Percentiles rank a stretch among this genome's conserved stretches.
Evolutionary conservation across 23 tunicate genomes (phyloP).

Genomic region (Ciona savignyi): DNA sequence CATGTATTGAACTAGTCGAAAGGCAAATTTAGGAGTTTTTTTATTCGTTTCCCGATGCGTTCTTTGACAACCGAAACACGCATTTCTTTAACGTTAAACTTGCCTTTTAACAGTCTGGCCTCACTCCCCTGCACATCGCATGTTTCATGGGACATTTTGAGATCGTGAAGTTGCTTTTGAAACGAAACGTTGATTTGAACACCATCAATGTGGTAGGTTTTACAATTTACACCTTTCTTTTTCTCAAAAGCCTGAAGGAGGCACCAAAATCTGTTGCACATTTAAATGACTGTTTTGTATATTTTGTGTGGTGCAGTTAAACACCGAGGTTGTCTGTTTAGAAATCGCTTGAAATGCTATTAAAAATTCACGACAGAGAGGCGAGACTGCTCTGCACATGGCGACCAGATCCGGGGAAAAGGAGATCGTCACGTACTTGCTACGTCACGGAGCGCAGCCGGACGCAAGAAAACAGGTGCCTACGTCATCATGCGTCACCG

Average conservation of each 20-base stretch:
- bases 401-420: slow-evolving; percentile 79
- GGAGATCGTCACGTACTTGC: slow-evolving; percentile 63
- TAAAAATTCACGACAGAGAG: slow-evolving; percentile 42
- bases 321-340: too few relatives aligned
- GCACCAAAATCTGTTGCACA: too few relatives aligned
- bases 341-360: too few relatives aligned
- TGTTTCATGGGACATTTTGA: slow-evolving; percentile 93
- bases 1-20: too few relatives aligned
- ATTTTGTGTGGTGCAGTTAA: too few relatives aligned
- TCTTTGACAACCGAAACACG: too few relatives aligned
- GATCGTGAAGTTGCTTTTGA: slow-evolving; percentile 50
- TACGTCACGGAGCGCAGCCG: slow-evolving; percentile 84
- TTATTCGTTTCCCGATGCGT: too few relatives aligned
- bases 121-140: slow-evolving; percentile 82
- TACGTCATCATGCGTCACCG: not conserved
- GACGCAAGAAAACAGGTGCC: slow-evolving; percentile 85
- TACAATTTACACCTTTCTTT: too few relatives aligned
- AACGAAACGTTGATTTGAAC: slow-evolving; percentile 38
- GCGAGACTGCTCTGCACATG: slow-evolving; percentile 99
- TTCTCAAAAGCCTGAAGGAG: too few relatives aligned
- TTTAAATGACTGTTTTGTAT: too few relatives aligned
- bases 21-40: too few relatives aligned
- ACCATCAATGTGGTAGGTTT: slow-evolving; percentile 81
- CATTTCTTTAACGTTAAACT: too few relatives aligned
- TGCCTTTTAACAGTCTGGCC: slow-evolving; percentile 93